Evolutionary conservation across 2,797 vertebrate species (phyloP), one percentile per base, ranked within the genome.

Genomic region (Gephyroberyx darwinii): DNA sequence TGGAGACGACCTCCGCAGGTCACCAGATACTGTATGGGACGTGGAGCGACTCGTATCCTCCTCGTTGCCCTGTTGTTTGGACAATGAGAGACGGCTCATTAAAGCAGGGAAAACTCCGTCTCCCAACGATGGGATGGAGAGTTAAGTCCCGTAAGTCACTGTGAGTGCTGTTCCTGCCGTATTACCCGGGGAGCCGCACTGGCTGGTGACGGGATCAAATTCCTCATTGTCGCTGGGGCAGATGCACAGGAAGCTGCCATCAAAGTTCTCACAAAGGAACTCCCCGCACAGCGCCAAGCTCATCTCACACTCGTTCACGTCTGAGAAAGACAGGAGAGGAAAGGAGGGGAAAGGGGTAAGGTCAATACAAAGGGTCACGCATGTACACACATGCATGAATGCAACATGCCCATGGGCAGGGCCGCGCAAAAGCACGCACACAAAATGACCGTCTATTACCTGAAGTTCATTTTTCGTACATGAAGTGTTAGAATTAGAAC

Each of bases 171-270:
- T 81, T 69, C 70, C 71, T 82, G 84, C 78, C 84, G 81, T 84
- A 80, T 89, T 93, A 95, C 93, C 93, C 85, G 84, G 70, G 62
- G 90, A 89, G 84, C 75, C 90, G 58, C 93, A 94, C 78, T 88
- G 92, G 89, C 84, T 92, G 89, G 88, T 90, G 86, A 73, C 68
- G 78, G 93, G 91, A 91, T 94, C 92, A 90, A 94, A 94, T 89
- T 94, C 93, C 90, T 94, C 90, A 86, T 92, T 92, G 89, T 93
- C 92, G 85, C 80, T 92, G 91, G 91, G 50, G 91, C 94, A 94
- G 91, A 94, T 92, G 90, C 94, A 94, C 90, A 94, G 93, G 93
- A 94, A 94, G 92, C 91, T 94, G 70, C 94, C 94, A 55, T 94
- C 93, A 19, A 86, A 58, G 80, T 94, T 94, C 93, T 94, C 94